These are phyloP conservation scores for Sporophila hypoxantha DNA, from an alignment of 2,113 vertebrate species.

Conservation along the genomic window DNA sequence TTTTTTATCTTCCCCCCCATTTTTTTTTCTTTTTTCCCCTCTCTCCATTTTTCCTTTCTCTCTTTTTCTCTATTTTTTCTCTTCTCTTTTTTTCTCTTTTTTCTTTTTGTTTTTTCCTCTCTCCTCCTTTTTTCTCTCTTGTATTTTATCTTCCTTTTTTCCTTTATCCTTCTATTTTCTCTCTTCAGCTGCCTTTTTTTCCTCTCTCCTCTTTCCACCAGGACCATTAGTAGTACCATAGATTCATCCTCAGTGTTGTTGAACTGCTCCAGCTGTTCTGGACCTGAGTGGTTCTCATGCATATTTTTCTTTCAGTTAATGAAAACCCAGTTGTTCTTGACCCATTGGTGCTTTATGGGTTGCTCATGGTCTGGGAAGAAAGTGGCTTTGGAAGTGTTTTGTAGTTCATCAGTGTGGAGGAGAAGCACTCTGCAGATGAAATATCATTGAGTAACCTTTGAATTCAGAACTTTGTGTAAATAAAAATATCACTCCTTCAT, in stretches of 20 bases:
- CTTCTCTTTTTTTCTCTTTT: background rate
- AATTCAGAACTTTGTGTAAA: background rate
- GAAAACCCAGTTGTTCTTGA: background rate
- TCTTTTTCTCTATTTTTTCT: background rate
- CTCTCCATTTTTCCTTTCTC: background rate
- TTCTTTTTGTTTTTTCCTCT: background rate
- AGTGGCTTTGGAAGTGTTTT: background rate
- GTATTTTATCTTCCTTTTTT: background rate
- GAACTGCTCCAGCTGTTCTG: background rate
- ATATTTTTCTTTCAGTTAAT: background rate
- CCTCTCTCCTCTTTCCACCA: background rate
- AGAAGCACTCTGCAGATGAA: background rate
- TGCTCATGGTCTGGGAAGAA: background rate
- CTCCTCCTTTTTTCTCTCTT: background rate
- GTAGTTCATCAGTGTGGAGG: background rate
- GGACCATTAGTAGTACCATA: background rate
- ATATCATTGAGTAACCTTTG: background rate
- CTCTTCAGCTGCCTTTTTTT: background rate
- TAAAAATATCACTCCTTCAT: background rate
- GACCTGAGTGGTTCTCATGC: background rate
- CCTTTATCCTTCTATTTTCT: background rate
- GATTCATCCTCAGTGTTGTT: background rate
- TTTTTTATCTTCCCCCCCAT: fast-evolving
- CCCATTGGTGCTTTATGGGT: background rate
- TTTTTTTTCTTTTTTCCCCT: too few relatives aligned